A percentile compares a stretch with the other conserved stretches of the same genome.
Conservation (phyloP, 2,113 vertebrate genomes). For the Rhodinocichla rosea region DNA sequence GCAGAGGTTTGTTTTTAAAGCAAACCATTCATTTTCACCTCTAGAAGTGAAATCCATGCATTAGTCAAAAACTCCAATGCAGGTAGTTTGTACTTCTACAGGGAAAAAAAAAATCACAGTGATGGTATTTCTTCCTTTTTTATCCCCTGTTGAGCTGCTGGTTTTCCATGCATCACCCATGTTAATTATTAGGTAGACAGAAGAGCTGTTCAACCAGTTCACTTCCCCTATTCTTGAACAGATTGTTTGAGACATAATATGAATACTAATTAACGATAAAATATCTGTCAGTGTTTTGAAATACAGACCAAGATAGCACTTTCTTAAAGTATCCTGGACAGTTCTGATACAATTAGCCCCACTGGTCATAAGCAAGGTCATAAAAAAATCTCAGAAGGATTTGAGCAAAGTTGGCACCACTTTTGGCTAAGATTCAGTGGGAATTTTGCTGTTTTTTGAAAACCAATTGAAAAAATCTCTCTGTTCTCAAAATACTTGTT, state of each 20-base stretch:
- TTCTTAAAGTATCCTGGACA: conserved; percentile 62
- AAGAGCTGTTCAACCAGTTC: conserved; percentile 77
- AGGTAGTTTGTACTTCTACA: conserved; percentile 59
- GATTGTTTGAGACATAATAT: conserved; percentile 85
- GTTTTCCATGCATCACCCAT: conserved; percentile 52
- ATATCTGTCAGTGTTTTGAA: conserved; percentile 79
- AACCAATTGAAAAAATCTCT: background rate
- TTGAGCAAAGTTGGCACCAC: conserved; percentile 63
- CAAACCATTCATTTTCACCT: conserved; percentile 64
- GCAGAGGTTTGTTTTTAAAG: conserved; percentile 72
- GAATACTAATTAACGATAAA: conserved; percentile 83
- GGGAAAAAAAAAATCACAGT: background rate
- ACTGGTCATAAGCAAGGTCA: conserved; percentile 65
- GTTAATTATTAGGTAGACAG: conserved; percentile 74
- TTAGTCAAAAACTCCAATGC: conserved; percentile 26
- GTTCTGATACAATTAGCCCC: conserved; percentile 62
- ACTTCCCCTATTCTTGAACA: conserved; percentile 77
- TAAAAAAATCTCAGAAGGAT: conserved; percentile 16
- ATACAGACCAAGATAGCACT: conserved; percentile 73
- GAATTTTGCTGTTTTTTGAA: conserved; percentile 40
- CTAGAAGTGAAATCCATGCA: conserved; percentile 44
- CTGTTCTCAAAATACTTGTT: conserved; percentile 36
- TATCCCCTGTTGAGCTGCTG: conserved; percentile 31
- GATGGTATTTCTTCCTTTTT: background rate
- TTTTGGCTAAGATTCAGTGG: conserved; percentile 60